phyloP scores from a whole-genome alignment of 2,888 invertebrate genomes.

The Cephalotes varians region DNA sequence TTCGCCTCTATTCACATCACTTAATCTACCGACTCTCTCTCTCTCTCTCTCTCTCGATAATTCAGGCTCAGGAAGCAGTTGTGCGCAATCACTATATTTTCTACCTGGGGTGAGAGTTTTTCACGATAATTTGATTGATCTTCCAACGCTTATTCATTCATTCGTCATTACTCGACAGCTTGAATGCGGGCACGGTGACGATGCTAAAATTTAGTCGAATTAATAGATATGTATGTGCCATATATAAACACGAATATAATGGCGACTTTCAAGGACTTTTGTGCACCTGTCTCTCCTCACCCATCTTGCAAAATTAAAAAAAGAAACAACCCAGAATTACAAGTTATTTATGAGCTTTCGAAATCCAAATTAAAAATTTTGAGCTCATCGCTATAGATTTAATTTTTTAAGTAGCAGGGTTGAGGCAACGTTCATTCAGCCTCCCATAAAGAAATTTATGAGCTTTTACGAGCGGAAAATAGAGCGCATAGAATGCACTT shows the following conservation, averaged over 20 bases:
- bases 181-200: background rate
- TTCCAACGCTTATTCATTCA: background rate
- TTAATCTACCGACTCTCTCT: conserved; percentile 15
- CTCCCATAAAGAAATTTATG: no score
- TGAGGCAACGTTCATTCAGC: no score
- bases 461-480: background rate
- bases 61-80: conserved; percentile 16
- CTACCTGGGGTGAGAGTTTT: background rate
- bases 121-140: conserved; percentile 14
- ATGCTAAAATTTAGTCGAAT: background rate
- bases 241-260: background rate
- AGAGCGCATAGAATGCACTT: background rate
- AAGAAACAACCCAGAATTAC: no score
- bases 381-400: no score
- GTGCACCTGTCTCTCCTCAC: no score
- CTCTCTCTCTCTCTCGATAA: background rate
- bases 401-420: no score
- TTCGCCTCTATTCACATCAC: conserved; percentile 16
- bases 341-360: no score
- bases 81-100: conserved; percentile 10
- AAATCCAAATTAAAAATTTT: no score
- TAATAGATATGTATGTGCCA: background rate
- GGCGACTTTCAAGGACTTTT: background rate
- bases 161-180: background rate
- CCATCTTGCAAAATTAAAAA: no score